Base-by-base conservation (phyloP, 2,113 vertebrate species). In the Callionymus lyra region DNA sequence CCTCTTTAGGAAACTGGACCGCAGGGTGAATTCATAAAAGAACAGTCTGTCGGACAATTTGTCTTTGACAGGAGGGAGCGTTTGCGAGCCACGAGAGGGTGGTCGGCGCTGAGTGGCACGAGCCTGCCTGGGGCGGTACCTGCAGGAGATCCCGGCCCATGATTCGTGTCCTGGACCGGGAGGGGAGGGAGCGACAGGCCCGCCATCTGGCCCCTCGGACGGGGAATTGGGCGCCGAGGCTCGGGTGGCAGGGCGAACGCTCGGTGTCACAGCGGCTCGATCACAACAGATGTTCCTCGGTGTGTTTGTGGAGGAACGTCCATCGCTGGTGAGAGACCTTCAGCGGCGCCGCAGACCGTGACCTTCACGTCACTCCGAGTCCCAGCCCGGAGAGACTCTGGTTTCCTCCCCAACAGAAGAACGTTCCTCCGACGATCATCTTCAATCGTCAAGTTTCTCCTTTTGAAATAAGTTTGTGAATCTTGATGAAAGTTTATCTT, bases 261-360 rank as follows among this genome's bases (percentile, higher is more conserved):
- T 88, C 84, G 67, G 83, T 96, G 93, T 97, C 94, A 94, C 89
- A 84, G 83, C 80, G 82, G 82, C 87, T 88, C 88, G 87, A 87
- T 90, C 91, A 92, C 89, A 98, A 91, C 95, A 99, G 95, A 99
- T 98, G 95, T 98, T 97, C 87, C 60, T 90, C 78, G 88, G 89
- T 89, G 90, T 90, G 89, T 89, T 87, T 77, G 80, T 89, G 90
- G 81, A 79, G 85, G 86, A 83, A 85, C 89, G 93, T 93, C 91
- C 89, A 91, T 93, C 91, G 90, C 86, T 72, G 72, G 80, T 81
- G 79, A 69, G 55, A 74, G 70, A 65, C 65, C 68, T 73, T 68
- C 64, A 47, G 63, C 63, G 65, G 68, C 72, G 53, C 51, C 31
- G 59, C 64, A 58, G 64, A 67, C 52, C 76, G 59, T 85, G 82